Base-by-base conservation (phyloP, 1,140 invertebrate species). In the Microplitis mediator region DNA sequence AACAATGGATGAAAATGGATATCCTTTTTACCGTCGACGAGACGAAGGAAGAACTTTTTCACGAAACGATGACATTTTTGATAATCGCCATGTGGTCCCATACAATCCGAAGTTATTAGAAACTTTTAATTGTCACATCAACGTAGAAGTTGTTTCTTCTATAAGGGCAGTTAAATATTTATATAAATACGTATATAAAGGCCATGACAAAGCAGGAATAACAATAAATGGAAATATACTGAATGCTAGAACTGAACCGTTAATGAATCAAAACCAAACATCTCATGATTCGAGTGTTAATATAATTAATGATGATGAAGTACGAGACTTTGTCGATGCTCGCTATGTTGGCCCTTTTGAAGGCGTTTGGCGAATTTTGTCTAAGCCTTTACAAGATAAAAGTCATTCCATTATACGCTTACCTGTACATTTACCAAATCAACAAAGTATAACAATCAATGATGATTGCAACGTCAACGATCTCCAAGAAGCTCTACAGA, bases 41-140 rank as follows among this genome's bases (percentile, higher is more conserved):
- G 32, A 72, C 52, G 60, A 32, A 51, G 60, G 70, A 31, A 51
- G 32, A n/a, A 16, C 35, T 32, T 62, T 31, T 51, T n/a, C 52
- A 6, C 23, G 31, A 13, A 51, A 66, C 66, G 51, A 31, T 52
- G 50, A 66, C 14, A 14, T 4, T 34, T 63, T 67, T 11, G 34
- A 74, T 56, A 70, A 71, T 63, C 58, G 45, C n/a, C 32, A 64
- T n/a, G 64, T 72, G 16, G 71, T 68, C n/a, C 66, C 70, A 16
- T 62, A 72, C 39, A 72, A 72, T 32, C 34, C 6, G n/a, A 11
- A 14, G 66, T 32, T 74, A 3, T 39, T 74, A 13, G 58, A 16
- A 54, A 67, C 14, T 62, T 71, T 64, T n/a, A 71, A 71, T 52
- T 66, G 63, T 62, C 62, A 74, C 52, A 56, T 74, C 39, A 69